These are phyloP conservation scores for Pelecanoides urinatrix DNA, from an alignment of 2,113 vertebrate genomes.

Conservation along the genomic window DNA sequence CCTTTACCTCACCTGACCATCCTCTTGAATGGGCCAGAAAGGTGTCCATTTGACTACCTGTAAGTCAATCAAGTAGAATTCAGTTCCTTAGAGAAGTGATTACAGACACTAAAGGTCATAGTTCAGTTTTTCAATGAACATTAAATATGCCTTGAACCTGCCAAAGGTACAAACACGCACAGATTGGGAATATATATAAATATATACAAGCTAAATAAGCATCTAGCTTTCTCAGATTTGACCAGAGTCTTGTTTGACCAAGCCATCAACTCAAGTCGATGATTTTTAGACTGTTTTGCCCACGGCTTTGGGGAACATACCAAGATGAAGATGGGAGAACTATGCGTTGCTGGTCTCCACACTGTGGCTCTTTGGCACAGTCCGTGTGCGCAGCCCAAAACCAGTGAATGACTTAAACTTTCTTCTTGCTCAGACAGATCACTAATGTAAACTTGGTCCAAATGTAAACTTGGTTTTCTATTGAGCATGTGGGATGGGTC, in stretches of 20 bases:
- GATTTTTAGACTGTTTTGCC: neutral
- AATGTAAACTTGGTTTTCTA: neutral
- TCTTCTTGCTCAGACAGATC: neutral
- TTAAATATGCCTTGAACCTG: neutral
- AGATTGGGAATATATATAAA: neutral
- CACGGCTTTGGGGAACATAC: neutral
- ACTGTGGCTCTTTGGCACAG: neutral
- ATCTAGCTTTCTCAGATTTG: neutral
- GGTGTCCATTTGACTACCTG: neutral
- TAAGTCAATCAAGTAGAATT: neutral
- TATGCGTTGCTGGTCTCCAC: neutral
- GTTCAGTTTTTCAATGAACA: neutral
- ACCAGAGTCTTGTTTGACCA: neutral
- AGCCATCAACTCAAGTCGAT: neutral
- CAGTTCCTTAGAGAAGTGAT: neutral
- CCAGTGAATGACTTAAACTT: neutral
- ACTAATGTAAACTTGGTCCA: neutral
- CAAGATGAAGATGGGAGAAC: neutral
- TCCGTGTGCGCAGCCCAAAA: neutral
- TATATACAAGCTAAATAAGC: neutral
- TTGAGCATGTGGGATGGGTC: neutral
- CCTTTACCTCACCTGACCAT: neutral
- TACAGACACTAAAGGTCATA: neutral
- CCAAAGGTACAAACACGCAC: neutral
- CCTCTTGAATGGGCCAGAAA: rapidly evolving